Conservation (phyloP, 2,888 invertebrate genomes). For the Punctoribates punctum region DNA sequence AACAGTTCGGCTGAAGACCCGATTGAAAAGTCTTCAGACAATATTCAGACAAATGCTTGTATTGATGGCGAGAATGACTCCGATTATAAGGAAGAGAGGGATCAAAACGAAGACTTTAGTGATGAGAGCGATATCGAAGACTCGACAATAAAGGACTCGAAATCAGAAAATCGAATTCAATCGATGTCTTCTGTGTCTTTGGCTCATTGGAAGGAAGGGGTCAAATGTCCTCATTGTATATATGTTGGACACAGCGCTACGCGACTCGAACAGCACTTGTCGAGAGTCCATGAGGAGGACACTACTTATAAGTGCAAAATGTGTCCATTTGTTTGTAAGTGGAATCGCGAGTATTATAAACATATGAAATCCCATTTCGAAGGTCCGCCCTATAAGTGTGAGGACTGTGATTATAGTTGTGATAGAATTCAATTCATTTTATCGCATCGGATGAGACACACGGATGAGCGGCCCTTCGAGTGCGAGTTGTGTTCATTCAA, state of each 20-base stretch:
- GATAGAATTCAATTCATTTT: conserved; percentile 60
- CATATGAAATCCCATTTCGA: conserved; percentile 62
- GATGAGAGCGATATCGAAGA: conserved; percentile 27
- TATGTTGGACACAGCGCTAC: conserved; percentile 58
- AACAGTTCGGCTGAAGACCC: background rate
- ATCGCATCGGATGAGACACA: conserved; percentile 62
- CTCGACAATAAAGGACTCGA: background rate
- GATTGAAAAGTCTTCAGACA: background rate
- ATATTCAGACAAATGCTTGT: background rate
- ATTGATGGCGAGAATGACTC: conserved; percentile 36
- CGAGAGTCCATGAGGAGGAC: conserved; percentile 60
- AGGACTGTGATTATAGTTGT: conserved; percentile 60
- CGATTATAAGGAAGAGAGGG: conserved; percentile 47
- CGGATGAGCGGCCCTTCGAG: conserved; percentile 56
- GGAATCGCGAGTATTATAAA: conserved; percentile 62
- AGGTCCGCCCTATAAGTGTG: conserved; percentile 65
- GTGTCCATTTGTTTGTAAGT: conserved; percentile 63
- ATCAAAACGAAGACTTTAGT: conserved; percentile 42
- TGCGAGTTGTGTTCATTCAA: conserved; percentile 61
- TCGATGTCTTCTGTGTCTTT: background rate
- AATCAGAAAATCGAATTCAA: background rate
- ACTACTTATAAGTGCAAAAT: conserved; percentile 62
- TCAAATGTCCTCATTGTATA: conserved; percentile 59
- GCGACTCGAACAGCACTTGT: conserved; percentile 59
- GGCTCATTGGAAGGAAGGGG: conserved; percentile 47